These are phyloP conservation scores for Atherinomorus stipes DNA, from an alignment of 2,113 vertebrate genomes.

Conservation along the genomic window DNA sequence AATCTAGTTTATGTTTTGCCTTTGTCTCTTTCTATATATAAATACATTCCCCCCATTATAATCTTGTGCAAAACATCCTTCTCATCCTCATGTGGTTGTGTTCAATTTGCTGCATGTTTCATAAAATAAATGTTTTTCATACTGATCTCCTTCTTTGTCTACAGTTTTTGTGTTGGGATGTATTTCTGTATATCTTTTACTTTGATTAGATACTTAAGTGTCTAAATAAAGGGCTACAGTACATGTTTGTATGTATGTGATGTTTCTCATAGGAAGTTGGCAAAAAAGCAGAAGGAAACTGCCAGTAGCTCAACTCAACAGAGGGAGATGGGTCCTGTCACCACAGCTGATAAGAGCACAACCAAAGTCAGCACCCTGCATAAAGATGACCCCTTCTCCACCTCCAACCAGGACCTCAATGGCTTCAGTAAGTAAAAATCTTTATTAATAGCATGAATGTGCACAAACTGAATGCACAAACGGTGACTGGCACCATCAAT, in stretches of 20 bases:
- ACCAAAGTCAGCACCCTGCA: slow-evolving; percentile 92
- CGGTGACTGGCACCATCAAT: background rate
- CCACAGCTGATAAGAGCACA: slow-evolving; percentile 89
- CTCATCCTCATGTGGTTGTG: slow-evolving; percentile 1
- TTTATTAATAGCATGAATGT: background rate
- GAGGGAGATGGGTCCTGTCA: slow-evolving; percentile 95
- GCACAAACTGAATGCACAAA: background rate
- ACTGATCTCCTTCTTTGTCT: too few species aligned
- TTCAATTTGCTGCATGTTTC: slow-evolving; percentile 5
- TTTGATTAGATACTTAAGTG: background rate
- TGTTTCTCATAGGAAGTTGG: slow-evolving; percentile 90
- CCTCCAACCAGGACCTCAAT: slow-evolving; percentile 94
- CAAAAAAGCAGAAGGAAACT: slow-evolving; percentile 99
- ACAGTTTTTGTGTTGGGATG: background rate
- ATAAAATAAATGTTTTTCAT: background rate
- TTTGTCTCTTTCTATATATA: too few species aligned
- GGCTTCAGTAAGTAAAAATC: slow-evolving; percentile 91
- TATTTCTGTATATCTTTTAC: background rate
- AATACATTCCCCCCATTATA: too few species aligned
- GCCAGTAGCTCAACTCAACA: slow-evolving; percentile 94
- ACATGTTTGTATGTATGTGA: slow-evolving; percentile 1
- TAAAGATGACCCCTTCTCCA: slow-evolving; percentile 95
- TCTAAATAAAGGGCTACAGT: slow-evolving; percentile 13
- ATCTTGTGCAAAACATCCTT: too few species aligned
- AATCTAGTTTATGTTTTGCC: background rate